Evolutionary conservation across 2,113 vertebrate genomes (phyloP).

Genomic region (Scomber colias): DNA sequence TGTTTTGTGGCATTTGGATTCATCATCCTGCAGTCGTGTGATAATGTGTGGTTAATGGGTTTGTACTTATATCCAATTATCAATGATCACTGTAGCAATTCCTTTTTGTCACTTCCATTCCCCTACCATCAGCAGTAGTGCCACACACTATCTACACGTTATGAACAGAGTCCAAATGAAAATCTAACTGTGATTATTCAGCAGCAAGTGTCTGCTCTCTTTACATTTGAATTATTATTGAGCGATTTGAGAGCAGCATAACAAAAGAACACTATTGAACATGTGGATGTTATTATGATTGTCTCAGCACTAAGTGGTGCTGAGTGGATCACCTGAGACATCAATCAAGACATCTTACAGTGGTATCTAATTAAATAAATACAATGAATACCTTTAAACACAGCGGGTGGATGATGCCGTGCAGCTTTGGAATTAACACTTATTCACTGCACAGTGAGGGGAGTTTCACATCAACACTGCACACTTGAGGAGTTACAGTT

Average conservation of each 20-base stretch:
- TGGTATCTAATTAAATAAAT: conserved; percentile 63
- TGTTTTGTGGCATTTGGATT: conserved; percentile 38
- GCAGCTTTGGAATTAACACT: conserved; percentile 67
- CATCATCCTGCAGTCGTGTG: not conserved
- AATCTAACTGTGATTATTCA: conserved; percentile 39
- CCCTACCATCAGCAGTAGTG: not conserved
- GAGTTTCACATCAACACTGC: conserved; percentile 37
- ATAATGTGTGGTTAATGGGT: not conserved
- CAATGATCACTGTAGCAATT: conserved; percentile 6
- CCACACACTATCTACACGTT: not conserved
- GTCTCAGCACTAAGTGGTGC: conserved; percentile 3
- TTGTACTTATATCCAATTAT: not conserved
- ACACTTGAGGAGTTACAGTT: conserved; percentile 24
- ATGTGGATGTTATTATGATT: conserved; percentile 5
- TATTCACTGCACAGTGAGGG: conserved; percentile 54
- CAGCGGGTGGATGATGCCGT: conserved; percentile 50
- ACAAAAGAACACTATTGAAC: conserved; percentile 39
- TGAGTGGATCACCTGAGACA: conserved; percentile 26
- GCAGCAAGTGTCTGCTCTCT: conserved; percentile 7
- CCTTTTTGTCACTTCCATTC: not conserved
- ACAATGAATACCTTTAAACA: conserved; percentile 33
- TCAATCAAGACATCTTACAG: conserved; percentile 51
- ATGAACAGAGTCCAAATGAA: conserved; percentile 22
- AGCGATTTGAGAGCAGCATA: conserved; percentile 12
- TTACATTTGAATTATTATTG: conserved; percentile 10